Evolutionary conservation across 1,140 invertebrate genomes (phyloP).

Genomic region (Augochlora pura): DNA sequence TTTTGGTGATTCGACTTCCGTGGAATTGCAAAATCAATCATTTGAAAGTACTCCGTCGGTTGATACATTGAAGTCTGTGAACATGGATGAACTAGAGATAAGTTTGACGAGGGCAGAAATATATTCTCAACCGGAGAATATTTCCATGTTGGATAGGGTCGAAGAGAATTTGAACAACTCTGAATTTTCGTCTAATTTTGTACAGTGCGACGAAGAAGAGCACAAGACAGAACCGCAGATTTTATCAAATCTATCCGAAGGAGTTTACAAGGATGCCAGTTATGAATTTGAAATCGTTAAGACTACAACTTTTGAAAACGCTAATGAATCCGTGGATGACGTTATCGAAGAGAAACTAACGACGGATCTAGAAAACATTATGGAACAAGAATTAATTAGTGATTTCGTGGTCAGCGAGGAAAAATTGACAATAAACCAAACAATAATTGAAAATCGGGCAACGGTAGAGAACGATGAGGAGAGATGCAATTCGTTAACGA

Average conservation of each 20-base stretch:
- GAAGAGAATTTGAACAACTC: not conserved
- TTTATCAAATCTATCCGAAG: not conserved
- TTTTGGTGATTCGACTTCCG: not conserved
- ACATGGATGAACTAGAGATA: not conserved
- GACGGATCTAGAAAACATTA: not conserved
- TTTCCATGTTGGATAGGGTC: not conserved
- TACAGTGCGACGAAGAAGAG: too few relatives aligned
- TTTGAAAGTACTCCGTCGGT: not conserved
- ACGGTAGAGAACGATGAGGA: not conserved
- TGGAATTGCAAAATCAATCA: not conserved
- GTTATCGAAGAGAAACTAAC: not conserved
- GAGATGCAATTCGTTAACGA: not conserved
- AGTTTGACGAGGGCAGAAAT: not conserved
- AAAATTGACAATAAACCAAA: conserved; percentile 1
- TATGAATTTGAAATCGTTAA: not conserved
- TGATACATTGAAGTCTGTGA: not conserved
- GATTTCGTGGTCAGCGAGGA: not conserved
- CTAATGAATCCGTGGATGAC: not conserved
- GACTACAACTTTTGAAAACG: too few relatives aligned
- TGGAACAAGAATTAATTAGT: too few relatives aligned
- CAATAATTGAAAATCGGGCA: not conserved
- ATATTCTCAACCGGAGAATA: not conserved
- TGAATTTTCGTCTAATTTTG: not conserved
- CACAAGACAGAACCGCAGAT: not conserved
- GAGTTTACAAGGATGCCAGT: not conserved